Base-by-base conservation (phyloP, 2,113 vertebrate genomes). In the Gorsachius goisagi region DNA sequence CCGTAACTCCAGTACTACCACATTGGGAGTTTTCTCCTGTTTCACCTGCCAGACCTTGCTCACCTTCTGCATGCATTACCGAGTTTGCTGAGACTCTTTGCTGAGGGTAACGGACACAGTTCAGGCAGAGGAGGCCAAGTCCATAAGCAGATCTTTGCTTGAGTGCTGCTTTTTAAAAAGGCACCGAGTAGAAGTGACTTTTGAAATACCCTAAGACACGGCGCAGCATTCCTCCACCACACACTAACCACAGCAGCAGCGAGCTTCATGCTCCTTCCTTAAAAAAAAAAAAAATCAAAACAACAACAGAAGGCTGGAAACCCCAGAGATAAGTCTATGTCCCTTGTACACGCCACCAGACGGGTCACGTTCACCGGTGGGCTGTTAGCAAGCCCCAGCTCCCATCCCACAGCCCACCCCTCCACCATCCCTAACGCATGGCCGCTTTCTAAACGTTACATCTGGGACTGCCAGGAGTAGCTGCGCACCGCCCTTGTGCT, bases 281-380 rank as follows among this genome's bases (percentile, higher is more conserved):
- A 17, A 66, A 59, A 68, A 18, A 24, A 1, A 28, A 9, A 39
- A 39, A 39, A 39, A 39, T 10, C 37, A 69, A 39, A 41, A 44
- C 14, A 44, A 15, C 14, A 44, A 44, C 41, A 35, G 18, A 1
- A 35, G 30, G 4, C 32, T 56, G 30, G 53, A 41, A 74, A 67
- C 5, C 9, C 19, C 1, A 0, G 49, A n/a, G 20, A 15, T 5
- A 24, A 63, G 52, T 5, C 39, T 30, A 10, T 33, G 35, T 9
- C 76, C 33, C 45, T 67, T 2, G 1, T 7, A 59, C 9, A 9
- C 1, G 2, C 22, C 18, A 33, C n/a, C 23, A 3, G 47, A n/a
- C 0, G 9, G 26, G 50, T 44, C 18, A 11, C 0, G 4, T 12
- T 45, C 47, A 15, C 13, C 11, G 30, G 22, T 1, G 37, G 39